phyloP scores from a whole-genome alignment of 1,140 invertebrate genomes.

The Drosophila santomea region DNA sequence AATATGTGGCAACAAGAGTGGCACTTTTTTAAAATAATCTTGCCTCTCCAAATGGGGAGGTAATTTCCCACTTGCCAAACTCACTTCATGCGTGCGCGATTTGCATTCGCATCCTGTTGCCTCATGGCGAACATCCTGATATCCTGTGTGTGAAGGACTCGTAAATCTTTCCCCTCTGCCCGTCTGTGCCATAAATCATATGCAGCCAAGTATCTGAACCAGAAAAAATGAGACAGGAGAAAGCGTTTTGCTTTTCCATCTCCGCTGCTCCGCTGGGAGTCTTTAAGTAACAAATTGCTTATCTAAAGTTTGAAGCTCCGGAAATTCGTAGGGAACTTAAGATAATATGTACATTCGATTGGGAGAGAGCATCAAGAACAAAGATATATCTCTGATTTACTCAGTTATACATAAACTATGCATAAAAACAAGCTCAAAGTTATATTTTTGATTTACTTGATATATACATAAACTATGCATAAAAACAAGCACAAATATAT shows the following conservation, averaged over 20 bases:
- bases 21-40: conserved; percentile 16
- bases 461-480: too few relatives aligned
- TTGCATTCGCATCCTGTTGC: conserved; percentile 60
- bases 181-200: conserved; percentile 77
- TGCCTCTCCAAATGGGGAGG: conserved; percentile 1
- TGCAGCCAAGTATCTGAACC: conserved; percentile 65
- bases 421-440: too few relatives aligned
- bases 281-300: conserved; percentile 16
- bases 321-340: not conserved
- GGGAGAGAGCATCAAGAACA: too few relatives aligned
- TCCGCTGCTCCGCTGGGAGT: conserved; percentile 10
- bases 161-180: conserved; percentile 65
- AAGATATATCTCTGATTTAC: not conserved
- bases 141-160: conserved; percentile 61
- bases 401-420: not conserved
- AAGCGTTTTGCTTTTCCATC: conserved; percentile 37
- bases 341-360: too few relatives aligned
- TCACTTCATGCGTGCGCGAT: conserved; percentile 51
- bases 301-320: conserved; percentile 3
- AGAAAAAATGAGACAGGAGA: conserved; percentile 21
- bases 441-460: too few relatives aligned
- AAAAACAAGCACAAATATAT: too few relatives aligned
- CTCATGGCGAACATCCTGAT: conserved; percentile 36
- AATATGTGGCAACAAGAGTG: conserved; percentile 12
- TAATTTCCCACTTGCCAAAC: conserved; percentile 11